phyloP scores from a whole-genome alignment of 1,140 invertebrate genomes.

The Drosophila subpulchrella region DNA sequence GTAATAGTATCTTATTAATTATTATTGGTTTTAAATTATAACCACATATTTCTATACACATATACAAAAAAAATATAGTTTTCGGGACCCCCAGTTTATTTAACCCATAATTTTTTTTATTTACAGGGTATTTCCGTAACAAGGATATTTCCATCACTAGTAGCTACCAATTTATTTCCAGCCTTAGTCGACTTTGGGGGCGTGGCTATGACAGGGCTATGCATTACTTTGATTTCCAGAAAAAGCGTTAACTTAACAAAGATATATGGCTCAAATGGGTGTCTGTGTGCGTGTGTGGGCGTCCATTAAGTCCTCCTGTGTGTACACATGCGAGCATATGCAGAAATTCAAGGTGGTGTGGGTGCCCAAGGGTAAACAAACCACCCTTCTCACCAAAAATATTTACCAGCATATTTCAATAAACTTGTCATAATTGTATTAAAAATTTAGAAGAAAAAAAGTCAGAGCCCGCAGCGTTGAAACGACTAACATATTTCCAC shows the following conservation, averaged over 20 bases:
- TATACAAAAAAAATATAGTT: too few species aligned
- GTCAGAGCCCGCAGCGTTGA: slow-evolving; percentile 17
- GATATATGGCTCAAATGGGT: slow-evolving; percentile 52
- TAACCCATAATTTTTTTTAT: not conserved
- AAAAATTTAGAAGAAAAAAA: slow-evolving; percentile 58
- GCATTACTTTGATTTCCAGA: slow-evolving; percentile 73
- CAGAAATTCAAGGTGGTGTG: slow-evolving; percentile 12
- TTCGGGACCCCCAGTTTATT: too few species aligned
- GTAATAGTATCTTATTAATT: too few species aligned
- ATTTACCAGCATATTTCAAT: slow-evolving; percentile 47
- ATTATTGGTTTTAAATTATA: too few species aligned
- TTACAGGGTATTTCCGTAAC: slow-evolving; percentile 11
- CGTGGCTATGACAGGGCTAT: slow-evolving; percentile 42
- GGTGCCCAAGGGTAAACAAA: slow-evolving; percentile 24
- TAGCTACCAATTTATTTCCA: slow-evolving; percentile 66
- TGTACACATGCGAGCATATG: slow-evolving; percentile 18
- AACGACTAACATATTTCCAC: slow-evolving; percentile 46
- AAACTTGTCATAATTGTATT: slow-evolving; percentile 69
- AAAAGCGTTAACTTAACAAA: slow-evolving; percentile 74
- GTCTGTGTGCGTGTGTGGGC: slow-evolving; percentile 30
- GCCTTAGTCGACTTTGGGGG: slow-evolving; percentile 35
- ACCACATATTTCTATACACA: too few species aligned
- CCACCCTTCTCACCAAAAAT: not conserved
- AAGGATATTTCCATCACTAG: slow-evolving; percentile 20
- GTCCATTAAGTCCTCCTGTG: slow-evolving; percentile 62